phyloP scores from a whole-genome alignment of 2,797 vertebrate species.

The Lutjanus argentimaculatus region DNA sequence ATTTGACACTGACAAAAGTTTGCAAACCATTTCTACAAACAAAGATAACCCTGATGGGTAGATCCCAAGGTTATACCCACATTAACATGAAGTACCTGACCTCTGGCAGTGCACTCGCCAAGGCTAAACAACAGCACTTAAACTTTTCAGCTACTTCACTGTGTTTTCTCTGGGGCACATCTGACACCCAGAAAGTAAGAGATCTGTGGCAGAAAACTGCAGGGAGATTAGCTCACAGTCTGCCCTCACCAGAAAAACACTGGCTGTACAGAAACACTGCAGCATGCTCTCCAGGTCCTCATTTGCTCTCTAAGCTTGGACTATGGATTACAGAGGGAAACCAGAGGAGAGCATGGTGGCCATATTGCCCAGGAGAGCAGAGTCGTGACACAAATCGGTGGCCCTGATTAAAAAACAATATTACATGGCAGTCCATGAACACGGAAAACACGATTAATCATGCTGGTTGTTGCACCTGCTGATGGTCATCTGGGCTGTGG shows the following conservation, averaged over 20 bases:
- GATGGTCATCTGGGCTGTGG: background rate
- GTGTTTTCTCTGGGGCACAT: background rate
- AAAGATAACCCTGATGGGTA: background rate
- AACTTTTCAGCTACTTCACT: background rate
- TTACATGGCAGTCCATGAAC: background rate
- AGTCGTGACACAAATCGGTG: background rate
- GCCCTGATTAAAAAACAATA: constrained; percentile 18
- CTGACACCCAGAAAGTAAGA: constrained; percentile 5
- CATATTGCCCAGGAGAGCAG: background rate
- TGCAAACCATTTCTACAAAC: background rate
- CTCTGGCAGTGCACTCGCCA: background rate
- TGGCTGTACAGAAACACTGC: background rate
- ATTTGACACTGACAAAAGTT: background rate
- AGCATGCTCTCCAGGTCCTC: background rate
- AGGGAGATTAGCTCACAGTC: constrained; percentile 1
- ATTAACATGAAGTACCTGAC: background rate
- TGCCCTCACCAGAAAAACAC: background rate
- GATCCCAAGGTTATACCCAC: background rate
- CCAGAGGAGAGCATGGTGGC: background rate
- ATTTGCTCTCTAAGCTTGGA: background rate
- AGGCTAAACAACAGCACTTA: background rate
- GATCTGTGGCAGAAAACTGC: constrained; percentile 1
- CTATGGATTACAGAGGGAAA: constrained; percentile 7
- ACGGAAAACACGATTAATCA: constrained; percentile 23
- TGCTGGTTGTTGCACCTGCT: background rate